phyloP scores from a whole-genome alignment of 2,113 vertebrate genomes.

The Hylia prasina region DNA sequence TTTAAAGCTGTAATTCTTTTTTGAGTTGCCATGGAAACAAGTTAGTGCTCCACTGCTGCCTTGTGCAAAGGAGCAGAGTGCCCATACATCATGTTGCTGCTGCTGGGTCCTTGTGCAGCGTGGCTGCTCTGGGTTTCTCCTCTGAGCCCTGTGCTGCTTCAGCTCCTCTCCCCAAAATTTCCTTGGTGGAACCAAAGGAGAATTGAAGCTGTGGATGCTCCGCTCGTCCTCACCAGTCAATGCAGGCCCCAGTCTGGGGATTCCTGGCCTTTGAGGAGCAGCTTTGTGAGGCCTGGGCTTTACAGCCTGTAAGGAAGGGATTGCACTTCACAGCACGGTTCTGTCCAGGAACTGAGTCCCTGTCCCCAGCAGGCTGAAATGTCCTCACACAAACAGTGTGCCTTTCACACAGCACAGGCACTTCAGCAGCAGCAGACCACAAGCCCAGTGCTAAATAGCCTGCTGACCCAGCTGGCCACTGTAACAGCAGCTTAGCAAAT shows the following conservation, averaged over 20 bases:
- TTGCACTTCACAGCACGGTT: accelerated
- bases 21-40: conserved; percentile 64
- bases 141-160: background rate
- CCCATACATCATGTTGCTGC: conserved; percentile 48
- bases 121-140: background rate
- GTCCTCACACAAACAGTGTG: background rate
- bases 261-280: background rate
- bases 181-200: background rate
- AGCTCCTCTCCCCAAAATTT: background rate
- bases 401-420: background rate
- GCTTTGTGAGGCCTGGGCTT: background rate
- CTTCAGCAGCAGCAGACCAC: background rate
- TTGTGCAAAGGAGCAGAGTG: conserved; percentile 26
- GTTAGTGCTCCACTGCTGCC: conserved; percentile 45
- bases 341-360: too few species aligned
- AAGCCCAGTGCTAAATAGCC: background rate
- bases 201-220: background rate
- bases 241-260: background rate
- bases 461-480: background rate
- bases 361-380: background rate
- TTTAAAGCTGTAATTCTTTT: conserved; percentile 60
- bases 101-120: background rate
- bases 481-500: background rate
- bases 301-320: background rate
- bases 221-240: accelerated